Conservation (phyloP, 1,140 invertebrate genomes). For the Plodia interpunctella region DNA sequence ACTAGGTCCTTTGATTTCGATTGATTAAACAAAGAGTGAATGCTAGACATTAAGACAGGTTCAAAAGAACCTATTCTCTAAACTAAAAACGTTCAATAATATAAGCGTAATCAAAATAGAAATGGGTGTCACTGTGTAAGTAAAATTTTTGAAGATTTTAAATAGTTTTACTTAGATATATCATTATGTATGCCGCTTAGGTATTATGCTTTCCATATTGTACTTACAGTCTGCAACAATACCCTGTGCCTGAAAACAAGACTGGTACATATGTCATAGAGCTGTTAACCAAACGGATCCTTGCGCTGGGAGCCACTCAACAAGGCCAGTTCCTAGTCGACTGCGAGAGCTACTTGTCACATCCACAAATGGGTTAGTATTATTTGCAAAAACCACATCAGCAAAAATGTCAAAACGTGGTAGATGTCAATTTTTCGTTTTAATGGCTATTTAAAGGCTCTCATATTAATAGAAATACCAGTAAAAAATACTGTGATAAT, state of each 20-base stretch:
- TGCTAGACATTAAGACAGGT: too few species aligned
- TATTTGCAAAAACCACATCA: neutral
- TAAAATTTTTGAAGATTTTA: slow-evolving; percentile 14
- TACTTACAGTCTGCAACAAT: slow-evolving; percentile 82
- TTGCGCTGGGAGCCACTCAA: slow-evolving; percentile 90
- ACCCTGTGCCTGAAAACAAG: slow-evolving; percentile 90
- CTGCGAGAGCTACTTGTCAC: slow-evolving; percentile 94
- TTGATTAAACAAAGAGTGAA: too few species aligned
- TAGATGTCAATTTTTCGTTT: too few species aligned
- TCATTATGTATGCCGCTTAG: too few species aligned
- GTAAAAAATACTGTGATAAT: too few species aligned
- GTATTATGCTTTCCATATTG: too few species aligned
- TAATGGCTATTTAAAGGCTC: too few species aligned
- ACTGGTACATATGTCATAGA: slow-evolving; percentile 92
- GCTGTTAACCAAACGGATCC: slow-evolving; percentile 88
- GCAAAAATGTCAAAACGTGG: too few species aligned
- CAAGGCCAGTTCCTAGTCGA: slow-evolving; percentile 95
- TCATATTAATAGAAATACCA: too few species aligned
- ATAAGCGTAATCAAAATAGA: too few species aligned
- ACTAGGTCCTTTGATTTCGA: too few species aligned
- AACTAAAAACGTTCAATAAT: neutral
- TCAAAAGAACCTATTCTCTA: neutral
- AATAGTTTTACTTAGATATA: neutral
- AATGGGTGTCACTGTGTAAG: slow-evolving; percentile 71
- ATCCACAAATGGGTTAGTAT: slow-evolving; percentile 81